phyloP scores from a whole-genome alignment of 2,888 invertebrate genomes.

The Lagria hirta region DNA sequence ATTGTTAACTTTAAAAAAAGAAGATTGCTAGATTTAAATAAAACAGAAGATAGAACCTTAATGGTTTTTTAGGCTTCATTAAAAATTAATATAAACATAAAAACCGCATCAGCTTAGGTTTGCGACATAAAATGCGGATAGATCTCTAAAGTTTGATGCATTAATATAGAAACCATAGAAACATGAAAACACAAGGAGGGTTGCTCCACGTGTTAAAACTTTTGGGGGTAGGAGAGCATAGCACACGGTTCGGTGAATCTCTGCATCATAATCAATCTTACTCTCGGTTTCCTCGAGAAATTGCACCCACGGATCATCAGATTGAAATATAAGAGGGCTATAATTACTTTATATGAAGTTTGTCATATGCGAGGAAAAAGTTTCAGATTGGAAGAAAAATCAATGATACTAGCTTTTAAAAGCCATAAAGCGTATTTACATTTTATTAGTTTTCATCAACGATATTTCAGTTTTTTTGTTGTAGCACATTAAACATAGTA shows the following conservation, averaged over 20 bases:
- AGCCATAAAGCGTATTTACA: background rate
- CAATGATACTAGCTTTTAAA: slow-evolving; percentile 9
- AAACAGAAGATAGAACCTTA: slow-evolving; percentile 12
- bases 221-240: slow-evolving; percentile 10
- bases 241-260: slow-evolving; percentile 16
- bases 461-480: background rate
- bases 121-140: slow-evolving; percentile 25
- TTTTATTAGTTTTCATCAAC: slow-evolving; percentile 1
- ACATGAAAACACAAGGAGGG: slow-evolving; percentile 15
- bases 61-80: slow-evolving; percentile 19
- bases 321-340: slow-evolving; percentile 27
- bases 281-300: slow-evolving; percentile 22
- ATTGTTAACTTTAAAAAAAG: too few species aligned
- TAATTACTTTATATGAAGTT: slow-evolving; percentile 28
- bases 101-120: slow-evolving; percentile 28
- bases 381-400: slow-evolving; percentile 11
- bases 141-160: slow-evolving; percentile 24
- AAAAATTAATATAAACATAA: slow-evolving; percentile 31
- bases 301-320: slow-evolving; percentile 24
- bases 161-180: slow-evolving; percentile 28
- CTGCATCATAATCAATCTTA: slow-evolving; percentile 31
- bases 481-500: background rate
- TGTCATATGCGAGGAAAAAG: slow-evolving; percentile 17
- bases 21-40: too few species aligned
- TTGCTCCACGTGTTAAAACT: slow-evolving; percentile 18